Evolutionary conservation across 1,140 invertebrate species (phyloP), one percentile per base, ranked within the genome.

Genomic region (Brachionus asplanchnoidis): DNA sequence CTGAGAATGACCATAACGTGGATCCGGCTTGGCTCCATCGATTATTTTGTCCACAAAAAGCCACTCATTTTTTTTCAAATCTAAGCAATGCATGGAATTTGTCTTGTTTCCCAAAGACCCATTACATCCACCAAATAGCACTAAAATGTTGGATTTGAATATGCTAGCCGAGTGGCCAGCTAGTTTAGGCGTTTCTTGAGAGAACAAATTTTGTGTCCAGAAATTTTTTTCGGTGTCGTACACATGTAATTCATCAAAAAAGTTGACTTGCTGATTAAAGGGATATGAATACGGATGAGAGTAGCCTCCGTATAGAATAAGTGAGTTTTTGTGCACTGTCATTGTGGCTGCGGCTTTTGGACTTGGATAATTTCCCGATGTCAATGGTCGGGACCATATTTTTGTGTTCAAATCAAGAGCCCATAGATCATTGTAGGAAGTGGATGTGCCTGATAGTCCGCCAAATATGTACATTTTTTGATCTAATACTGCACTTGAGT

Each of bases 361-460:
- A 6, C 95, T 95, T 36, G 97, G 97, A 91, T 97, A 97, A 46
- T 84, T 86, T 90, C 90, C 90, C 46, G 87, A 88, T 8, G 89
- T 88, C 28, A 90, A 85, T 28, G 90, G 90, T 20, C 90, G 85
- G 20, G 89, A 88, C 96, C 96, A 97, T 86, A 93, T 91, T 87
- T 95, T 91, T 65, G 92, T 93, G 7, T 94, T 93, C 60, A 98
- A 91, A 91, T 98, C 95, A 88, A 98, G 93, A 86, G 92, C 92
- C 97, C 97, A 98, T 8, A 99, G 91, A 91, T 99, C 97, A 92
- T 99, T 98, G 87, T 98, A 98, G 9, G 96, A 95, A 20, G 97
- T 98, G 87, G 93, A 94, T 46, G 94, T 94, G 40, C 94, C 94
- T n/a, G 95, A 97, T 86, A 95, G 97, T 1, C 97, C 97, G 68